A percentile compares a stretch with the other conserved stretches of the same genome.
Conservation (phyloP, 2,113 vertebrate species). For the Pterocles burchelli region DNA sequence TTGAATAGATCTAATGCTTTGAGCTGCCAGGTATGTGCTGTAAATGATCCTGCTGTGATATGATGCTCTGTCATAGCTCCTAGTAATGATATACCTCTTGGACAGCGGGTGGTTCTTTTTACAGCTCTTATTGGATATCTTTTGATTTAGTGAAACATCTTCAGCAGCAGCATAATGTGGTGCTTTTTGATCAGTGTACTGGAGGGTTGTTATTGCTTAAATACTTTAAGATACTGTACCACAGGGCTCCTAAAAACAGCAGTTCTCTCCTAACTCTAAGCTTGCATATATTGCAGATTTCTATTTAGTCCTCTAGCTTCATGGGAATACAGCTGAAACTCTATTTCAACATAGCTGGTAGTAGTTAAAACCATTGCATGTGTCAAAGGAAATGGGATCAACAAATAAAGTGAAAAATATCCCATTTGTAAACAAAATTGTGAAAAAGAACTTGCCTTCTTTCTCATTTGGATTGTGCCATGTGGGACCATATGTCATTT, state of each 20-base stretch:
- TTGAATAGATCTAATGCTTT: neutral
- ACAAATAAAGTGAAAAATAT: neutral
- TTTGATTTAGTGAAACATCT: neutral
- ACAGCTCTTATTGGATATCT: neutral
- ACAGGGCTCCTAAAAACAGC: neutral
- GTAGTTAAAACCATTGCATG: neutral
- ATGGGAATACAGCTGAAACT: neutral
- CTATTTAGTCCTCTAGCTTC: neutral
- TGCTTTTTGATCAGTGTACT: neutral
- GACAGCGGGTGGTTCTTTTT: neutral
- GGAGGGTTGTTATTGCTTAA: neutral
- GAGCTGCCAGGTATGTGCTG: neutral
- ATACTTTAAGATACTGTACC: neutral
- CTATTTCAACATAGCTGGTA: neutral
- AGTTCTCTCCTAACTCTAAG: neutral
- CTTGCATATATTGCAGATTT: neutral
- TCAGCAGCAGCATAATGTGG: neutral
- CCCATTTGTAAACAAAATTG: neutral
- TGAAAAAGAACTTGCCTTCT: neutral
- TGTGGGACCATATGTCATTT: constrained; percentile 25
- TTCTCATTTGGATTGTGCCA: neutral
- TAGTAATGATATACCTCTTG: neutral
- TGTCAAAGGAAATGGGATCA: neutral
- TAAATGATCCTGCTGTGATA: neutral
- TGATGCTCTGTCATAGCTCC: neutral